Percentiles rank a stretch among this genome's conserved stretches.
Evolutionary conservation across 2,888 invertebrate species (phyloP).

Genomic region (Catotricha subobsoleta): DNA sequence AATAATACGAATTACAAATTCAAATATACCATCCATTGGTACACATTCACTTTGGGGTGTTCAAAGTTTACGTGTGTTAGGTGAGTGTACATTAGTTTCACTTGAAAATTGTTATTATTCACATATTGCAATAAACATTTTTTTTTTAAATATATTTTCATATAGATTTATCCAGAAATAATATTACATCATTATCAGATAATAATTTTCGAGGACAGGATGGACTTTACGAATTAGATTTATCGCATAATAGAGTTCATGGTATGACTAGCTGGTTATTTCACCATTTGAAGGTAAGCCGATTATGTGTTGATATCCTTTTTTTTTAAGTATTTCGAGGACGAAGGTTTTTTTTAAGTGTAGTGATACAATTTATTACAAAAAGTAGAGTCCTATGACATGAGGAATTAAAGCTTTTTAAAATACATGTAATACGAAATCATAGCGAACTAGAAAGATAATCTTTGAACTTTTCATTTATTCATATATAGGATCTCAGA

Average conservation of each 20-base stretch:
- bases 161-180: constrained; percentile 57
- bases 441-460: background rate
- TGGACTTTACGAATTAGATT: constrained; percentile 48
- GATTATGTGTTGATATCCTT: no score
- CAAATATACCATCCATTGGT: constrained; percentile 59
- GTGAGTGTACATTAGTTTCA: constrained; percentile 14
- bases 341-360: no score
- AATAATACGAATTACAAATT: constrained; percentile 52
- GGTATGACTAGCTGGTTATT: constrained; percentile 60
- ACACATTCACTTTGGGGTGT: constrained; percentile 69
- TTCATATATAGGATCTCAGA: constrained; percentile 37
- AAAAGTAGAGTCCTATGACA: no score
- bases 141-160: background rate
- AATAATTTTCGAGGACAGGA: constrained; percentile 62
- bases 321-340: background rate
- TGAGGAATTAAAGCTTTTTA: no score
- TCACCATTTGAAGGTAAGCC: constrained; percentile 39
- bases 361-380: no score
- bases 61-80: constrained; percentile 33
- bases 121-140: constrained; percentile 6
- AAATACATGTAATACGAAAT: background rate
- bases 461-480: background rate
- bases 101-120: background rate
- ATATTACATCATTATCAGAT: constrained; percentile 46
- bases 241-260: constrained; percentile 56